Evolutionary conservation across 1,140 invertebrate genomes (phyloP), one percentile per base, ranked within the genome.

Genomic region (Phymorhynchus buccinoides): DNA sequence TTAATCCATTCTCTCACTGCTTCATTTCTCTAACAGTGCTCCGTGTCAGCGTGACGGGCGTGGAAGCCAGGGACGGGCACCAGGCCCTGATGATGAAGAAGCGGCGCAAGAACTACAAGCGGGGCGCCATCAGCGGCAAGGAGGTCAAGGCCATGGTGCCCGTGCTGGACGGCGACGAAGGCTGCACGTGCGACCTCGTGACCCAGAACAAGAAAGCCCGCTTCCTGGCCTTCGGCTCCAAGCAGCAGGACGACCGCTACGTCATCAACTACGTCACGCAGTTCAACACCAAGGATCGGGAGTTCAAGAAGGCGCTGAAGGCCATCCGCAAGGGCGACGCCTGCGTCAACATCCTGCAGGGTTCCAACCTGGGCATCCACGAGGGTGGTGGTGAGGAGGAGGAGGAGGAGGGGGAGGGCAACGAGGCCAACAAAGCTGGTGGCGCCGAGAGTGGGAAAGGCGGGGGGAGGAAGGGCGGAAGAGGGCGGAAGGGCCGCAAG

Each of bases 171-270:
- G 91, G 92, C 77, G 92, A 92, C 41, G 92, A 93, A 18, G 84
- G 89, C 7, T 95, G 94, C 88, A 94, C 93, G 85, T 90, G 91
- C 35, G 88, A 89, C 7, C 83, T 89, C 42, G 84, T 91, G 73
- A 87, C 89, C 71, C 56, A 62, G 56, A 88, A 86, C 52, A 89
- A 88, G 30, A 83, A 83, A 52, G 87, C 89, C 18, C 87, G 87
- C 80, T 94, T 93, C 87, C 93, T 95, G 35, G 92, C 95, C 41
- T 95, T 95, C 94, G 95, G 94, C n/a, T 89, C 91, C 80, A 90
- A 89, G n/a, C 86, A 88, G n/a, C 86, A 88, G n/a, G 92, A 92
- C 22, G 88, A 92, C 30, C 88, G 92, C 48, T 89, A 93, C 3
- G 88, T 93, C 52, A 52, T 90, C 37, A 86, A 66, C 16, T 91